Conservation (phyloP, 2,113 vertebrate species). For the Todiramphus saurophagus region DNA sequence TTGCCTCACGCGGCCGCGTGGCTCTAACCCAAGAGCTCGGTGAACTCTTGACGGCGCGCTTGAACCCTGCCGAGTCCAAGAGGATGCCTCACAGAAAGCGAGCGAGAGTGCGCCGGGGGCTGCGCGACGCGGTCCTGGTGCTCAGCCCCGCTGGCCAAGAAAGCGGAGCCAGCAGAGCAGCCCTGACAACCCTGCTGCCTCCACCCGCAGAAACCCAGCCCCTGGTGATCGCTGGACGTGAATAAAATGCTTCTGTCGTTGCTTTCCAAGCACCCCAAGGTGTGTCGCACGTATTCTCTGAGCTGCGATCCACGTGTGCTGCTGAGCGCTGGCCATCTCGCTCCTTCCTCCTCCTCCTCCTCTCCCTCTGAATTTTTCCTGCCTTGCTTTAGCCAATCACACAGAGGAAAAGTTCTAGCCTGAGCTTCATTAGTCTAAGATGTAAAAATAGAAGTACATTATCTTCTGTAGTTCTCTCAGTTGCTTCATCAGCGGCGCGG, state of each 20-base stretch:
- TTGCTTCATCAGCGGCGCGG: neutral
- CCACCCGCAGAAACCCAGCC: neutral
- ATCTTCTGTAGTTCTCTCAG: slow-evolving; percentile 32
- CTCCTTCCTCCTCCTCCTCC: neutral
- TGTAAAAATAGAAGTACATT: slow-evolving; percentile 61
- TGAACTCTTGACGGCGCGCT: neutral
- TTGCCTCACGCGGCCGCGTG: neutral
- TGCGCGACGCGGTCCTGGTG: neutral
- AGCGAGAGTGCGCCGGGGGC: neutral
- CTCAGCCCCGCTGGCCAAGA: neutral
- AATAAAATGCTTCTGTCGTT: neutral
- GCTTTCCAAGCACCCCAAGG: neutral
- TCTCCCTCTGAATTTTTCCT: neutral
- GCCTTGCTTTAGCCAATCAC: neutral
- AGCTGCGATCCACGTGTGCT: accelerated
- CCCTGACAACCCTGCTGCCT: neutral
- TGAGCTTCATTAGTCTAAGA: slow-evolving; percentile 26
- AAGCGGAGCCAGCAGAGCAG: neutral
- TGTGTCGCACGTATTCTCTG: neutral
- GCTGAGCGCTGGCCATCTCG: neutral
- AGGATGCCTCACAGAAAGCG: neutral
- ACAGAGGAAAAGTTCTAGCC: neutral
- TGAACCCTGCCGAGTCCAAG: neutral
- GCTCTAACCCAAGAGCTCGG: neutral
- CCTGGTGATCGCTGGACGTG: accelerated